Base-by-base conservation (phyloP, 2,113 vertebrate species). In the Grammomys dolichurus region DNA sequence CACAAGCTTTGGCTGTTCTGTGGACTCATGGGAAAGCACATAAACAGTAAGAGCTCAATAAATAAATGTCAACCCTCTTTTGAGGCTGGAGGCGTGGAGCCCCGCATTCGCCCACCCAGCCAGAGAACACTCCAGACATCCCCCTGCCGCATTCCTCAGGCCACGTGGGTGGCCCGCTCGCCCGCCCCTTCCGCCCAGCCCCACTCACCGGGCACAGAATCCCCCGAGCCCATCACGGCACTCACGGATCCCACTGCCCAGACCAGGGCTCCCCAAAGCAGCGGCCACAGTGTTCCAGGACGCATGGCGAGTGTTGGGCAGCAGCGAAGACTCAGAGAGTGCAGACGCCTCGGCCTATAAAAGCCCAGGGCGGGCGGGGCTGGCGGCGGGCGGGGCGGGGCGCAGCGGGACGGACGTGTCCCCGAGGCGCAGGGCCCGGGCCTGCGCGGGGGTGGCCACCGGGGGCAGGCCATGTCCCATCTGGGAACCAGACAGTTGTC, bases 111-210 rank as follows among this genome's bases (percentile, higher is more conserved):
- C 6, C 31, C 28, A 22, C 46, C 60, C 48, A 24, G 51, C 60
- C 43, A 60, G 28, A 40, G 33, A 17, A 6, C 60, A 22, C 92
- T 7, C 36, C 31, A 54, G 93, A 91, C 36, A 89, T 75, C 87
- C 88, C 94, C 73, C 88, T 88, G 88, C 87, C 36, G 70, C 87
- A 95, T 93, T 96, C 96, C 58, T 76, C 90, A 60, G 87, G 81
- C 93, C 97, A 97, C 95, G 96, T 98, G 97, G 97, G 97, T 95
- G 97, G 90, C 95, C 96, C 24, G n/a, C 97, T 17, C 46, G 7
- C 85, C 96, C 87, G 69, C 95, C 90, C 91, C 89, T 95, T 94
- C 94, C 95, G 87, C 89, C 91, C 12, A 69, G 33, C 94, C 95
- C 95, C 95, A 98, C 97, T 98, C 91, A 98, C 97, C 95, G 56